Evolutionary conservation across 2,888 invertebrate species (phyloP), one percentile per base, ranked within the genome.

Genomic region (Steinernema scapterisci): DNA sequence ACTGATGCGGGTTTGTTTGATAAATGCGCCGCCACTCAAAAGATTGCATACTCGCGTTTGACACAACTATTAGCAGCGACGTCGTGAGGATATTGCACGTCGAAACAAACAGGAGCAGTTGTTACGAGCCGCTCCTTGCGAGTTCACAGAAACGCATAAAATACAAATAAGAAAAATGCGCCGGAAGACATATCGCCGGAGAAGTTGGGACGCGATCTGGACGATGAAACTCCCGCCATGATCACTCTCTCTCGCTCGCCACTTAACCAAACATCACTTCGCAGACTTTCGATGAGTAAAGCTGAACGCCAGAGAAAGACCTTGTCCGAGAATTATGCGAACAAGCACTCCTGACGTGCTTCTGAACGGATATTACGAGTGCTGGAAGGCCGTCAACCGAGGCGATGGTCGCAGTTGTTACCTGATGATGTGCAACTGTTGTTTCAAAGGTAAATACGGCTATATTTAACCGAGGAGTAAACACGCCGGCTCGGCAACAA

Each of bases 71-170:
- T 31, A 16, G 25, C 63, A 63, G 31, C 63, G 25, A 16, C 31
- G 63, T 27, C 63, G 27, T 31, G 23, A 6, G 63, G 27, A 27
- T 31, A 63, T 27, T 63, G 63, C 63, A 31, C 63, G 63, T 13
- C 31, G 63, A 63, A 63, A 31, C 63, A 63, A 27, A 31, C 63
- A 63, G 11, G 31, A 63, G 27, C 63, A 63, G 63, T 63, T 63
- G 63, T 63, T 25, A 25, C 27, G 63, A 27, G 63, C 11, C 19
- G 16, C 27, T 13, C 9, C 7, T 25, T 2, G 27, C 5, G 13
- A 25, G 31, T 63, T 63, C 63, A 63, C 7, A 27, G 63, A 63
- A 63, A 63, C 63, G 63, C 63, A 63, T 63, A 63, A 63, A 63
- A 63, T 63, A 63, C 63, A 63, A 63, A 63, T 63, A 63, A 31